phyloP scores from a whole-genome alignment of 2,113 vertebrate species.

The Aythya baeri region DNA sequence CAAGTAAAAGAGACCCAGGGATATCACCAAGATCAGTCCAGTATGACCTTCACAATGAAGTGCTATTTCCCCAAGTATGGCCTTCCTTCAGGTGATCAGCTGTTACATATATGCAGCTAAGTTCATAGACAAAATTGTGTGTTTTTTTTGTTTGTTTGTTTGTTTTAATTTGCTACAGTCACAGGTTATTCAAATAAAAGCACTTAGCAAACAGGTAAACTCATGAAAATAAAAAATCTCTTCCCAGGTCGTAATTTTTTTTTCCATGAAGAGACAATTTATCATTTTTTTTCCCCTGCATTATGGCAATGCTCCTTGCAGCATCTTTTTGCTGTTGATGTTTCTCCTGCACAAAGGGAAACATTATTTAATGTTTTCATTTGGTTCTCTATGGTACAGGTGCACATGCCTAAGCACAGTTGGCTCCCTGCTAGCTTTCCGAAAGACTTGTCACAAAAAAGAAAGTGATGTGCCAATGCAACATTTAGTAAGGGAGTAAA shows the following conservation, averaged over 20 bases:
- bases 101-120: not conserved
- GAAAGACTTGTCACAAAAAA: not conserved
- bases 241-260: not conserved
- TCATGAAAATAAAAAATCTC: not conserved
- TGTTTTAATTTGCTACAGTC: not conserved
- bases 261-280: not conserved
- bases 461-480: not conserved
- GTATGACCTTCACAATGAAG: rapidly evolving
- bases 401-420: conserved; percentile 3
- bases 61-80: rapidly evolving
- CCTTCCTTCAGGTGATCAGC: not conserved
- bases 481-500: not conserved
- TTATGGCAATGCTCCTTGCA: not conserved
- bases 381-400: not conserved
- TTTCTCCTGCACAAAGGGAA: conserved; percentile 18
- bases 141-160: not conserved
- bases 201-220: not conserved
- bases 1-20: not conserved
- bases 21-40: not conserved
- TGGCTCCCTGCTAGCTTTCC: conserved; percentile 3
- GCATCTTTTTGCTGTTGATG: not conserved
- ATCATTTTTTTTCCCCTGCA: not conserved
- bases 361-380: not conserved
- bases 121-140: not conserved
- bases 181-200: not conserved